Evolutionary conservation across 2,797 vertebrate species (phyloP).

Genomic region (Propithecus deckenii): DNA sequence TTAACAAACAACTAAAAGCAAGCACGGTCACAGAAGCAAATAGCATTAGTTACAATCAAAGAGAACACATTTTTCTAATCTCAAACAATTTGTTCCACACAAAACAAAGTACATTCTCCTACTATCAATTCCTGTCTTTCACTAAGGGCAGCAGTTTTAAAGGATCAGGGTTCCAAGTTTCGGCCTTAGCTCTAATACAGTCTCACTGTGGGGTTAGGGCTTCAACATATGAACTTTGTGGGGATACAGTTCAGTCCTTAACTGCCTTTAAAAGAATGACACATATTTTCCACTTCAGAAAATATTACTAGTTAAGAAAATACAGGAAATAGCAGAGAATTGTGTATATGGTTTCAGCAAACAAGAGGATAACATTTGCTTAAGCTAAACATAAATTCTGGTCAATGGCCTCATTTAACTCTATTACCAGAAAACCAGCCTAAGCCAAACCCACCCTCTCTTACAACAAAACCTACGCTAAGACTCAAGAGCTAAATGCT

Average conservation of each 20-base stretch:
- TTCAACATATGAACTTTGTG: background rate
- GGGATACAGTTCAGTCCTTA: background rate
- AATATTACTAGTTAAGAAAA: constrained; percentile 47
- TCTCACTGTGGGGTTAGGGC: background rate
- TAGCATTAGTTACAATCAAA: too few species aligned
- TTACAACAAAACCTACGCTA: background rate
- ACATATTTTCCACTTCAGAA: constrained; percentile 22
- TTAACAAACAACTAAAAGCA: too few species aligned
- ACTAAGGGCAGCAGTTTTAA: background rate
- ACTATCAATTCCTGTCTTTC: too few species aligned
- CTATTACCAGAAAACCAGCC: background rate
- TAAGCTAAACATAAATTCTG: constrained; percentile 1
- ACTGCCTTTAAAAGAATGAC: constrained; percentile 24
- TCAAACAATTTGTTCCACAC: too few species aligned
- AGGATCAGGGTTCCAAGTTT: background rate
- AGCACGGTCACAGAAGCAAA: too few species aligned
- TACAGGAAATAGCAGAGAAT: constrained; percentile 45
- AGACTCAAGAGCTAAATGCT: constrained; percentile 8
- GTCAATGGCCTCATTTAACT: constrained; percentile 14
- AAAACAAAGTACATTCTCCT: too few species aligned
- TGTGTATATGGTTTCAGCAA: constrained; percentile 17
- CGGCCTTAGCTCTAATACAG: background rate
- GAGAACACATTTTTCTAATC: too few species aligned
- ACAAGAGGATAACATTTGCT: constrained; percentile 4
- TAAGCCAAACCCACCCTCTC: background rate